Percentiles rank a stretch among this genome's conserved stretches.
Evolutionary conservation across 2,113 vertebrate species (phyloP).

Genomic region (Thalassoma bifasciatum): DNA sequence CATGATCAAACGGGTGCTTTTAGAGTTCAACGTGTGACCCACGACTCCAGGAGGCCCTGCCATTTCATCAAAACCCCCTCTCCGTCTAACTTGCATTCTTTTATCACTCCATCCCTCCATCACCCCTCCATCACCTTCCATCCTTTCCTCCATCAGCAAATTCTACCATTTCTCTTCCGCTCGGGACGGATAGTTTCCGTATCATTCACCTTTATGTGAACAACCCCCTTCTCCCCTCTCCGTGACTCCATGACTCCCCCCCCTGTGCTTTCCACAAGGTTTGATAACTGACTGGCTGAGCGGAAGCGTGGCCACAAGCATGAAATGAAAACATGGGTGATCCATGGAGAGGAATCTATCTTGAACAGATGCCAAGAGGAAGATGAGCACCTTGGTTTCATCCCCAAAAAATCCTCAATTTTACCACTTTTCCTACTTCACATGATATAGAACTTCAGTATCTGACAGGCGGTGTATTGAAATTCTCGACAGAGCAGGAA

Average conservation of each 20-base stretch:
- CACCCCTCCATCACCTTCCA: constrained; percentile 60
- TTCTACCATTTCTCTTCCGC: constrained; percentile 62
- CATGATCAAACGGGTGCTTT: constrained; percentile 80
- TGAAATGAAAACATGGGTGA: constrained; percentile 67
- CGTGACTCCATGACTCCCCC: background rate
- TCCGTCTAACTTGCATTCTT: constrained; percentile 53
- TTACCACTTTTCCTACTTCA: constrained; percentile 1
- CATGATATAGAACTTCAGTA: constrained; percentile 1
- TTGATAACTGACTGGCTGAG: constrained; percentile 51
- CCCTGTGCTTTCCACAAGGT: constrained; percentile 40
- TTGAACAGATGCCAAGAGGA: constrained; percentile 46
- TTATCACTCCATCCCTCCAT: constrained; percentile 66
- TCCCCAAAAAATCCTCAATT: constrained; percentile 13
- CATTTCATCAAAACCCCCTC: constrained; percentile 58
- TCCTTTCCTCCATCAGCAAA: constrained; percentile 69
- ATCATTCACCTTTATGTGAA: constrained; percentile 71
- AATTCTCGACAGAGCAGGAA: background rate
- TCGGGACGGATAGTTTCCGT: constrained; percentile 53
- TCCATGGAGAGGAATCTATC: constrained; percentile 37
- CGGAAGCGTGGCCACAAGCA: constrained; percentile 48
- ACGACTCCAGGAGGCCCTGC: constrained; percentile 58
- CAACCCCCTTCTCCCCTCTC: background rate
- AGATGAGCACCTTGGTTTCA: constrained; percentile 37
- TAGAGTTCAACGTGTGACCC: constrained; percentile 78
- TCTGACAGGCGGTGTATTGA: background rate